Base-by-base conservation (phyloP, 2,797 vertebrate species). In the Balearica regulorum region DNA sequence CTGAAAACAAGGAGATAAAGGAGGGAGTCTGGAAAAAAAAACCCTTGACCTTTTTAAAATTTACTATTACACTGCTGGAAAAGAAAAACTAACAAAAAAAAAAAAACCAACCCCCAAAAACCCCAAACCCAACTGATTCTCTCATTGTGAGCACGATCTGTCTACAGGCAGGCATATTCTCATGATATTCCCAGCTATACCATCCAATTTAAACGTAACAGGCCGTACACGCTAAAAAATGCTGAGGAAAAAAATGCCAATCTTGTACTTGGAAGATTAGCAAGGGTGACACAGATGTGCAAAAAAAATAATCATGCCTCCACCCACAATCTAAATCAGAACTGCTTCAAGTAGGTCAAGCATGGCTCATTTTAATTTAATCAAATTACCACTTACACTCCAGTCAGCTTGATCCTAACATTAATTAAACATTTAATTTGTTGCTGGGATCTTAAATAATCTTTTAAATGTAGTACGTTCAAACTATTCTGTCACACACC, bases 401-500 rank as follows among this genome's bases (percentile, higher is more conserved):
- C 70, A 93, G 70, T 62, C 70, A 73, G 39, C 31, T 90, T 77
- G 77, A 57, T 77, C 22, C 14, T 77, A 87, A 83, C 48, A 46
- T 91, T 96, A 96, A 94, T 96, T 91, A 87, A 92, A 89, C 46
- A 91, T 80, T 28, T 81, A n/a, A 78, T 92, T 94, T 78, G 61
- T 57, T 81, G 70, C 69, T 60, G 31, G 26, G 33, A 48, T 85
- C 49, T 96, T 94, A 95, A 90, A 89, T 90, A 94, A 94, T 48
- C 33, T 71, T 88, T 76, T 25, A 75, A 66, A 80, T 1, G 1
- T n/a, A 21, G 54, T 20, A 83, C 65, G 26, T 71, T 78, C 15
- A 77, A 76, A 54, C 37, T 57, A 54, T n/a, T 46, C 20, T 85
- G 83, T 80, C 14, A 88, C 94, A 46, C 96, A 99, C 99, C 99